A percentile compares a stretch with the other conserved stretches of the same genome.
Evolutionary conservation across 2,113 vertebrate genomes (phyloP).

Genomic region (Microtus montanus): DNA sequence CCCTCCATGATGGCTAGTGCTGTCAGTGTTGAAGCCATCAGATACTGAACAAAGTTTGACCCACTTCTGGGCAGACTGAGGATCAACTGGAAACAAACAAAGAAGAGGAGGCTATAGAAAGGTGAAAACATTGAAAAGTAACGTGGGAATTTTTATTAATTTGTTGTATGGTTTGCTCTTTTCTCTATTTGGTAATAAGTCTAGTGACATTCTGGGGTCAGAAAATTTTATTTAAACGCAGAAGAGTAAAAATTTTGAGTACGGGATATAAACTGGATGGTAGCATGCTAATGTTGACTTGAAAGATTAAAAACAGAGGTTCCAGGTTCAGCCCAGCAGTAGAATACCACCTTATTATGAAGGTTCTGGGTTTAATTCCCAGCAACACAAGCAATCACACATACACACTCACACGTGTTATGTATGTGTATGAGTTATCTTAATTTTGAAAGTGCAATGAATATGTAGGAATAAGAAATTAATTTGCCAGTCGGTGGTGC

Average conservation of each 20-base stretch:
- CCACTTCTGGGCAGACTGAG: slow-evolving; percentile 96
- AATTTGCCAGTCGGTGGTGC: no score
- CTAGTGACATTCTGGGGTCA: background rate
- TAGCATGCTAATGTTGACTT: background rate
- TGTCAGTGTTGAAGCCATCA: slow-evolving; percentile 93
- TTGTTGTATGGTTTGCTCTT: background rate
- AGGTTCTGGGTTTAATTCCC: background rate
- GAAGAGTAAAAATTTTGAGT: slow-evolving; percentile 52
- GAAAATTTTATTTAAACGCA: slow-evolving; percentile 37
- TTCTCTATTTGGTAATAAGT: background rate
- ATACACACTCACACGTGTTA: background rate
- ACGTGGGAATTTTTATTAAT: slow-evolving; percentile 7
- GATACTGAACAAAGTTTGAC: slow-evolving; percentile 93
- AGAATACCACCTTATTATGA: background rate
- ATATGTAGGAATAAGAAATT: background rate
- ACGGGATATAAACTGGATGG: background rate
- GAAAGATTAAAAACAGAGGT: background rate
- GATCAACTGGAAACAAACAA: slow-evolving; percentile 89
- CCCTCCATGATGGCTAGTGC: slow-evolving; percentile 95
- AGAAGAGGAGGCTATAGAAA: slow-evolving; percentile 20
- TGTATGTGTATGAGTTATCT: background rate
- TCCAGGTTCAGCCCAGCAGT: background rate
- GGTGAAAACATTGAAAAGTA: slow-evolving; percentile 66
- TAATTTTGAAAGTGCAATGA: slow-evolving; percentile 30
- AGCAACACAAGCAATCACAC: background rate